Base-by-base conservation (phyloP, 2,888 invertebrate genomes). In the Folsomia candida region DNA sequence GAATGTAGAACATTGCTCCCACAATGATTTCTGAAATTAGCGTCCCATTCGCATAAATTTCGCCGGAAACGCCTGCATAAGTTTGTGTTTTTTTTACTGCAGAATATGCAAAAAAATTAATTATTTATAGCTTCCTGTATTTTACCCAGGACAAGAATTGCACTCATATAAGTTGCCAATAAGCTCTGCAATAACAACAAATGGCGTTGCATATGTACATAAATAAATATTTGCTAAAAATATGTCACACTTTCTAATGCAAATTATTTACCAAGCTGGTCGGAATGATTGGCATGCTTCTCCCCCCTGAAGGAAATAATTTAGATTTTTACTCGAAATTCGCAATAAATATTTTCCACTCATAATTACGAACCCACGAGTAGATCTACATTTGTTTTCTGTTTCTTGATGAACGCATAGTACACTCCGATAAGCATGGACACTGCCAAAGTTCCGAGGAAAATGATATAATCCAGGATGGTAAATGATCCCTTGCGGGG, bases 391-490 rank as follows among this genome's bases (percentile, higher is more conserved):
- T 82, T 82, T 3, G 83, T 90, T 83, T 77, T 89, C 81, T 86
- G 84, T 78, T 84, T 85, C 79, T 84, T 86, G 28, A 85, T 85
- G 80, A 87, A 86, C 81, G 87, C 83, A 80, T 82, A 82, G 73
- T 81, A 83, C 20, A 83, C 68, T 0, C 83, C 83, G 61, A 83
- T 82, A 3, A 81, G 78, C 9, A 82, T 74, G 4, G 83, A 83
- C 4, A 82, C 69, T 0, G 74, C 74, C 28, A 83, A 76, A 26
- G 82, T 81, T 0, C 80, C 76, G 2, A 73, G 76, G 72, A 83
- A 82, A 14, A 83, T 81, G 29, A 81, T 69, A 76, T 82, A 83
- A 74, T 82, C 82, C 58, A 79, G 67, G 3, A 76, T 60, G 6
- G 73, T 72, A 59, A 80, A 80, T 4, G 70, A 51, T 11, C 76